Evolutionary conservation across 2,797 vertebrate species (phyloP).

Genomic region (Gymnopithys bicolor): DNA sequence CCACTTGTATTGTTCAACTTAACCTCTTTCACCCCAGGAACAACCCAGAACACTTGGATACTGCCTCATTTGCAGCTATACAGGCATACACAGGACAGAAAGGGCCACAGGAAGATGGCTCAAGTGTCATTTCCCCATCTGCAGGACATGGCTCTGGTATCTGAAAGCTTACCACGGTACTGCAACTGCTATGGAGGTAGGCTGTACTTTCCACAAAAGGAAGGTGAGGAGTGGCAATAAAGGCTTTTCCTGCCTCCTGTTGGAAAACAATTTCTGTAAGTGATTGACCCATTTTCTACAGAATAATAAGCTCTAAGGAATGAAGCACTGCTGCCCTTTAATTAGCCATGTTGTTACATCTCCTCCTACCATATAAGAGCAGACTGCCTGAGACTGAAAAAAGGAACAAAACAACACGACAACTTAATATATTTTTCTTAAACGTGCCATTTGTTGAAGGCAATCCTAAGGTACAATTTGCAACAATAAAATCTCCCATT

Average conservation of each 20-base stretch:
- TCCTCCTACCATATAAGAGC: not conserved
- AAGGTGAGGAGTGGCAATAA: not conserved
- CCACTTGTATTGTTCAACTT: not conserved
- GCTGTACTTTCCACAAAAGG: not conserved
- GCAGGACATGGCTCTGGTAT: not conserved
- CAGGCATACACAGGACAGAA: not conserved
- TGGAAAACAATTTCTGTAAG: slow-evolving; percentile 23
- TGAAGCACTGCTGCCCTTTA: slow-evolving; percentile 13
- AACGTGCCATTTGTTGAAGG: not conserved
- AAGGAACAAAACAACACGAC: not conserved
- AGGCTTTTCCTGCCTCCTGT: not conserved
- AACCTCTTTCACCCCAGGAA: not conserved
- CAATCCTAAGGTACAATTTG: not conserved
- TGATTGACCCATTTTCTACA: slow-evolving; percentile 50
- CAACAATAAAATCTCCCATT: not conserved
- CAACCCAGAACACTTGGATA: not conserved
- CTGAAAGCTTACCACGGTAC: not conserved
- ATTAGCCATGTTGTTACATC: slow-evolving; percentile 35
- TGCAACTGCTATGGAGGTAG: not conserved
- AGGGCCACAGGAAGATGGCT: not conserved
- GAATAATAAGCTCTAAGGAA: slow-evolving; percentile 33
- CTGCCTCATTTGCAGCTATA: not conserved
- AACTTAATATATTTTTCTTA: slow-evolving; percentile 15
- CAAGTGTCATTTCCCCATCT: not conserved
- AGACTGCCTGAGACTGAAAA: not conserved